Percentiles rank a stretch among this genome's conserved stretches.
These are phyloP conservation scores for Platycheirus rosarum DNA, from an alignment of 2,888 invertebrate species.

Conservation along the genomic window DNA sequence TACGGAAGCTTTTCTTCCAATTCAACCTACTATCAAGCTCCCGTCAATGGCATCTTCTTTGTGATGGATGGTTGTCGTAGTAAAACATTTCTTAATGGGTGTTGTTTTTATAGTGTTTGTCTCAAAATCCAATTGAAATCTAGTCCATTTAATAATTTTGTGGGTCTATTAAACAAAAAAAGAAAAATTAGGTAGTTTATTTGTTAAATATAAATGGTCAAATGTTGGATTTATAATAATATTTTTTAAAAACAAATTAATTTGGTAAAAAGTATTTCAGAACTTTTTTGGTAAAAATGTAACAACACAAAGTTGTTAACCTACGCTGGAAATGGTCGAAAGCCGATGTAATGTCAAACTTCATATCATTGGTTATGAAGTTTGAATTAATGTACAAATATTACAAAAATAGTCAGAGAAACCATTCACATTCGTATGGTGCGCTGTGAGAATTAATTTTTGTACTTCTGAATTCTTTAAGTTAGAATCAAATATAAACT, in stretches of 20 bases:
- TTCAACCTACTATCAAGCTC: background rate
- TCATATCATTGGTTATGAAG: too few species aligned
- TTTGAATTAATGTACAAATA: too few species aligned
- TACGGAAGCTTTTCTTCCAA: background rate
- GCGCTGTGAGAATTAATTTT: too few species aligned
- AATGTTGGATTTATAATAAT: background rate
- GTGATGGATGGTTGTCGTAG: background rate
- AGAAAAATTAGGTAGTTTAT: slow-evolving; percentile 6
- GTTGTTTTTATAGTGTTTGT: slow-evolving; percentile 8
- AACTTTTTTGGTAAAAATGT: too few species aligned
- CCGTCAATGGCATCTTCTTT: slow-evolving; percentile 15
- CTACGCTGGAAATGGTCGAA: too few species aligned
- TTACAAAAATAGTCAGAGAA: too few species aligned
- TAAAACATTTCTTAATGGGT: slow-evolving; percentile 14
- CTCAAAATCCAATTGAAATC: slow-evolving; percentile 30
- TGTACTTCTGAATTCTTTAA: too few species aligned
- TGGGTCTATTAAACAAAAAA: slow-evolving; percentile 10
- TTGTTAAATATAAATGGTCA: background rate
- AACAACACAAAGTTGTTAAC: too few species aligned
- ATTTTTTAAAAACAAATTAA: background rate
- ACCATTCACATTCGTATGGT: too few species aligned
- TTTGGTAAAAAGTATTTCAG: too few species aligned
- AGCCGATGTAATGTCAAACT: too few species aligned
- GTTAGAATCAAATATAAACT: too few species aligned
- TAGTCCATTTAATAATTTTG: background rate